Evolutionary conservation across 1,140 invertebrate genomes (phyloP).

Genomic region (Drosophila grimshawi): DNA sequence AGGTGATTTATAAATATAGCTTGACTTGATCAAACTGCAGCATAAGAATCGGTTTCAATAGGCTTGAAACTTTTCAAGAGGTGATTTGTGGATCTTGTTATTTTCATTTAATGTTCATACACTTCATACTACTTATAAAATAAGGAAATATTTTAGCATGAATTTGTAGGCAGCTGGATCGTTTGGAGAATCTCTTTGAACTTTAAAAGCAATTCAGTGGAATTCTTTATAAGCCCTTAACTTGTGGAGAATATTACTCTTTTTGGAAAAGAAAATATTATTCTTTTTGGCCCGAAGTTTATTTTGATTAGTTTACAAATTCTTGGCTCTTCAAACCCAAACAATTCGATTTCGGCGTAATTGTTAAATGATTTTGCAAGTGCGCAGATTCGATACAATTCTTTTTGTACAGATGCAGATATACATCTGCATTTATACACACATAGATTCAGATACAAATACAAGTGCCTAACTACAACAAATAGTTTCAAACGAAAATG

Average conservation of each 20-base stretch:
- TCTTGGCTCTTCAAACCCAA: background rate
- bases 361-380: constrained; percentile 15
- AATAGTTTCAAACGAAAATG: constrained; percentile 71
- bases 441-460: constrained; percentile 29
- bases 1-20: no score
- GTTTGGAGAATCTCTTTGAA: no score
- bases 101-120: no score
- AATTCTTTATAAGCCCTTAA: background rate
- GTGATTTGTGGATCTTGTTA: no score
- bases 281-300: constrained; percentile 5
- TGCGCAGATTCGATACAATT: constrained; percentile 31
- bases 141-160: no score
- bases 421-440: constrained; percentile 9
- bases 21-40: no score
- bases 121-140: no score
- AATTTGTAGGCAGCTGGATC: background rate
- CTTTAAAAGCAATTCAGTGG: background rate
- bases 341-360: constrained; percentile 5
- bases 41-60: no score
- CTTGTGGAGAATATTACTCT: constrained; percentile 7
- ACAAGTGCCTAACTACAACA: no score
- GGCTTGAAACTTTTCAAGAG: no score
- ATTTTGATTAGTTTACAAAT: constrained; percentile 17
- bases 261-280: constrained; percentile 4
- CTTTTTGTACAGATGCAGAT: constrained; percentile 15